A percentile compares a stretch with the other conserved stretches of the same genome.
Conservation (phyloP, 1,140 invertebrate genomes). For the Adelges cooleyi region DNA sequence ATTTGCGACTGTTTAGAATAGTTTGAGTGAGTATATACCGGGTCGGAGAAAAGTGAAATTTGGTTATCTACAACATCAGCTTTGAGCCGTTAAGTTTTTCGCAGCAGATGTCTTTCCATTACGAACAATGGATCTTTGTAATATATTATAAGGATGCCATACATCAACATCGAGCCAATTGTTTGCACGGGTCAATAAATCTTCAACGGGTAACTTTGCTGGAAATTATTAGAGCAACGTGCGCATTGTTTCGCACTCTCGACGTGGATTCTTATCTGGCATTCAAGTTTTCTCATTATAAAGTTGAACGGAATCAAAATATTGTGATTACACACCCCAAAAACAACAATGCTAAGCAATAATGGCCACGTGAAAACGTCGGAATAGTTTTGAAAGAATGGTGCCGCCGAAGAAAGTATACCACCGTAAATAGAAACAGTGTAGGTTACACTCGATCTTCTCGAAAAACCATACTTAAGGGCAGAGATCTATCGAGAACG, state of each 20-base stretch:
- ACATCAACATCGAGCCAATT: slow-evolving; percentile 1
- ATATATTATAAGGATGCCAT: not conserved
- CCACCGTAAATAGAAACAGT: too few relatives aligned
- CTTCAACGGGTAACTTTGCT: not conserved
- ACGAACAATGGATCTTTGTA: too few relatives aligned
- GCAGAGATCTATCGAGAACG: too few relatives aligned
- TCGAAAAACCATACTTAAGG: too few relatives aligned
- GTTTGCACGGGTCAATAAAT: slow-evolving; percentile 9
- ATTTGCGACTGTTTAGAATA: too few relatives aligned
- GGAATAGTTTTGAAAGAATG: slow-evolving; percentile 23
- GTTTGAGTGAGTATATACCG: too few relatives aligned
- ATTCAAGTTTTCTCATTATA: slow-evolving; percentile 28
- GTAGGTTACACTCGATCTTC: too few relatives aligned
- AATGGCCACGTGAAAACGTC: slow-evolving; percentile 6
- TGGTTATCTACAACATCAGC: too few relatives aligned
- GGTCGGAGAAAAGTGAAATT: too few relatives aligned
- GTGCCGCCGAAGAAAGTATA: not conserved
- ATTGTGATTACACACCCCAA: not conserved
- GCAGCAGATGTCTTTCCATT: too few relatives aligned
- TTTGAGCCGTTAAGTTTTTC: too few relatives aligned
- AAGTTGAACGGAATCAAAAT: slow-evolving; percentile 26
- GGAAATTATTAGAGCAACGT: slow-evolving; percentile 7
- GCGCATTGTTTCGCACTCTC: slow-evolving; percentile 11
- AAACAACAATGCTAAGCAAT: slow-evolving; percentile 15
- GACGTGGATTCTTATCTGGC: slow-evolving; percentile 7